Evolutionary conservation across 2,888 invertebrate genomes (phyloP).

Genomic region (Pilophorus perplexus): DNA sequence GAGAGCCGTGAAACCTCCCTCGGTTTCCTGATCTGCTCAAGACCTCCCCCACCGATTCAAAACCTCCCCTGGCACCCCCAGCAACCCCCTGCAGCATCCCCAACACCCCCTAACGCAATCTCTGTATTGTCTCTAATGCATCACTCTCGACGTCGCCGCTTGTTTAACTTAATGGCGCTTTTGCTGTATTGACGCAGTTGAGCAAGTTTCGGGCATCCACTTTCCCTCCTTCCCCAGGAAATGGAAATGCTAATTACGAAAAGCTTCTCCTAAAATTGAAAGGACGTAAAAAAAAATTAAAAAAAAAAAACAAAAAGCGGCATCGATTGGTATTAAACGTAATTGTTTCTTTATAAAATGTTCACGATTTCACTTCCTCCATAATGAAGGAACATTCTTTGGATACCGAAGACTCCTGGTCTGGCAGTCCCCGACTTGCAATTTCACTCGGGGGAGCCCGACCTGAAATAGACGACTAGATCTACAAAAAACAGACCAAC

Average conservation of each 20-base stretch:
- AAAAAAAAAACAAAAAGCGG: too few relatives aligned
- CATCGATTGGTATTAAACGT: too few relatives aligned
- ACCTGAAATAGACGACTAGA: too few relatives aligned
- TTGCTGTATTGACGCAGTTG: constrained; percentile 32
- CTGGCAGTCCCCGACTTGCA: too few relatives aligned
- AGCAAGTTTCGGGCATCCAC: constrained; percentile 8
- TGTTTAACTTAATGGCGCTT: constrained; percentile 40
- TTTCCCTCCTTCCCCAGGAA: neutral
- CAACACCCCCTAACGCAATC: constrained; percentile 28
- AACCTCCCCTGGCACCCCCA: too few relatives aligned
- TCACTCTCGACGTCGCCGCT: constrained; percentile 29
- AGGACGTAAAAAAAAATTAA: neutral
- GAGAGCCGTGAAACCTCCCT: constrained; percentile 9
- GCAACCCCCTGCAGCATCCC: constrained; percentile 6
- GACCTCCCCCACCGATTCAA: neutral
- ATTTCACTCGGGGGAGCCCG: too few relatives aligned
- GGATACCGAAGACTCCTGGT: too few relatives aligned
- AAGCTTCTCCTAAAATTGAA: neutral
- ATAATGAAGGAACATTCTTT: too few relatives aligned
- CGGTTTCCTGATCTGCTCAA: neutral
- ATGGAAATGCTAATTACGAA: constrained; percentile 27
- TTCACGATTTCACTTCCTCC: too few relatives aligned
- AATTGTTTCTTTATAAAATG: too few relatives aligned
- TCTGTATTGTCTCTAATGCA: constrained; percentile 36
- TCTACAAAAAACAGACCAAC: too few relatives aligned